Percentiles rank a stretch among this genome's conserved stretches.
These are phyloP conservation scores for Drosophila tsacasi DNA, from an alignment of 1,140 invertebrate species.

Conservation along the genomic window DNA sequence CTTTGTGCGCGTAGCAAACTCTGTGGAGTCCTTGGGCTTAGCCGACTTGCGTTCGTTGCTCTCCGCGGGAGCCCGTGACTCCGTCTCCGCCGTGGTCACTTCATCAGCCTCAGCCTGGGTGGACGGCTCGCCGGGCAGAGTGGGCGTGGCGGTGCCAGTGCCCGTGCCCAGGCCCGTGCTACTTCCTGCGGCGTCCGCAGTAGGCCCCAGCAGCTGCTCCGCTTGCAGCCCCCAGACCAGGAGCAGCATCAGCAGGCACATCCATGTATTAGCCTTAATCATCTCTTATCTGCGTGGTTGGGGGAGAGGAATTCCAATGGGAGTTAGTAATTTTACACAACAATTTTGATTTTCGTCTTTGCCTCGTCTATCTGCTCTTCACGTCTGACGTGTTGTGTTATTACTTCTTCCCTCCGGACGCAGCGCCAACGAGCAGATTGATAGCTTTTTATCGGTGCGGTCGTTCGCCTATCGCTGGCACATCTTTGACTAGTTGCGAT, in stretches of 20 bases:
- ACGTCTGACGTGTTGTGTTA: conserved; percentile 79
- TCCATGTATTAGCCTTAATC: conserved; percentile 49
- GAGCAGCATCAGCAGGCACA: conserved; percentile 51
- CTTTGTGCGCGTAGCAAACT: conserved; percentile 57
- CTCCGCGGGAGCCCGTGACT: conserved; percentile 16
- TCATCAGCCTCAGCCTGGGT: conserved; percentile 44
- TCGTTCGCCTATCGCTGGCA: conserved; percentile 36
- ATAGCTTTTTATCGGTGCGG: conserved; percentile 34
- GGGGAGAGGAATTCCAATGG: background rate
- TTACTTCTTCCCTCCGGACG: conserved; percentile 57
- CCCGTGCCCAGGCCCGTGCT: conserved; percentile 12
- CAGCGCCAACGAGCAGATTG: conserved; percentile 27
- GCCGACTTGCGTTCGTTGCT: conserved; percentile 69
- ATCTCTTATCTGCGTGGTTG: conserved; percentile 13
- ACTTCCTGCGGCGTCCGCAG: conserved; percentile 28
- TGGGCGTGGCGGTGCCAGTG: conserved; percentile 28
- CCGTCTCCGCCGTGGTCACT: conserved; percentile 56
- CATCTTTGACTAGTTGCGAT: conserved; percentile 47
- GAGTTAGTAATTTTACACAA: conserved; percentile 12
- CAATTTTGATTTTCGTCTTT: conserved; percentile 42
- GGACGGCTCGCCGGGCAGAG: conserved; percentile 14
- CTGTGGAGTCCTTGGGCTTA: conserved; percentile 54
- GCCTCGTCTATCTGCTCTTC: conserved; percentile 39
- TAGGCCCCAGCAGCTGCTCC: conserved; percentile 64
- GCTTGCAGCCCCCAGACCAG: conserved; percentile 44